phyloP scores from a whole-genome alignment of 2,113 vertebrate genomes.

The Pelmatolapia mariae region DNA sequence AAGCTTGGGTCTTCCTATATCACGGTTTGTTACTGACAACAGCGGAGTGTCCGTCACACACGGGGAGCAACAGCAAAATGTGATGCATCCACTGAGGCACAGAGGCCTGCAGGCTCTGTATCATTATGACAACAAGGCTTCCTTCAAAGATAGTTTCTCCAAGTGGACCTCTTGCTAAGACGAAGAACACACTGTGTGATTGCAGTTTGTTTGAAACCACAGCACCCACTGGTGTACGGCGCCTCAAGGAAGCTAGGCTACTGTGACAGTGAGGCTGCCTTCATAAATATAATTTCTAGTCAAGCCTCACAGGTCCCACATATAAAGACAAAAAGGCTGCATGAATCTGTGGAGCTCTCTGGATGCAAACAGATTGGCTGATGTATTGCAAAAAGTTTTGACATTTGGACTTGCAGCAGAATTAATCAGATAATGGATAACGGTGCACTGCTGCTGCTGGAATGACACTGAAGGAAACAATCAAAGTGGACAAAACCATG shows the following conservation, averaged over 20 bases:
- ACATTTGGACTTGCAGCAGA: background rate
- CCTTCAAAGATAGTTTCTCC: slow-evolving; percentile 5
- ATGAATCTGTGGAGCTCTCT: background rate
- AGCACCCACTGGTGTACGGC: background rate
- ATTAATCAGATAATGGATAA: background rate
- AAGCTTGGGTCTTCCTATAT: background rate
- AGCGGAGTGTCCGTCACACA: background rate
- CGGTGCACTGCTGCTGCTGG: background rate
- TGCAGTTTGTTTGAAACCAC: background rate
- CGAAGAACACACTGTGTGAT: background rate
- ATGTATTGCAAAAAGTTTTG: background rate
- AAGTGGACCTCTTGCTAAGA: background rate
- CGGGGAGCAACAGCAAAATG: background rate
- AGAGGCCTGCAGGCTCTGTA: background rate
- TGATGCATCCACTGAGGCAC: background rate
- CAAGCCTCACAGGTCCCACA: background rate
- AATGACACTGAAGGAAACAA: background rate
- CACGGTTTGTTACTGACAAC: slow-evolving; percentile 1
- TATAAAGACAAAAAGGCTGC: background rate
- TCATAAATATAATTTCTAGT: background rate
- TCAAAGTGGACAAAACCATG: background rate
- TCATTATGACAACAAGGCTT: slow-evolving; percentile 5
- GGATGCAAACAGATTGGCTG: background rate
- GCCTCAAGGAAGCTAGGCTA: background rate
- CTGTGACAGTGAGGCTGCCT: background rate